phyloP scores from a whole-genome alignment of 2,888 invertebrate genomes.

The Drosophila nr. medialis region DNA sequence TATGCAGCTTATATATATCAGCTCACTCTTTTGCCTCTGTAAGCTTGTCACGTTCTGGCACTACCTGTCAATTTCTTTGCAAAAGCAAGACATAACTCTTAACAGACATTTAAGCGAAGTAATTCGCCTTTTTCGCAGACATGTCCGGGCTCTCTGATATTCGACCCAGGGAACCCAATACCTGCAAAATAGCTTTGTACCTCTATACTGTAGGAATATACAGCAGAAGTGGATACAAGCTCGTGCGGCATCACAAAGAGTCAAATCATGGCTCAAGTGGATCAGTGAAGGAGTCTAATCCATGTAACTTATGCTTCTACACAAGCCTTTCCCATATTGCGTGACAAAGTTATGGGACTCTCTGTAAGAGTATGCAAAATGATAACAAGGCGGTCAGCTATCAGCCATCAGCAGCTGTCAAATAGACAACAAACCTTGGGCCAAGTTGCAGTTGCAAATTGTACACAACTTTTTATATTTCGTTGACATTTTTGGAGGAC shows the following conservation, averaged over 20 bases:
- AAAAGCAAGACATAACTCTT: not conserved
- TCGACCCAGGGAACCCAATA: not conserved
- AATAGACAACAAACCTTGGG: constrained; percentile 2
- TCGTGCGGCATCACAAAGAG: not conserved
- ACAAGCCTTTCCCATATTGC: not conserved
- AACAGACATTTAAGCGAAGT: not conserved
- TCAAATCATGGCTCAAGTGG: not conserved
- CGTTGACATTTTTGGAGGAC: constrained; percentile 32
- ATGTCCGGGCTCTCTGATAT: not conserved
- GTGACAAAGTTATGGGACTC: not conserved
- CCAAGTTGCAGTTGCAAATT: not conserved
- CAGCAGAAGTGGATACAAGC: not conserved
- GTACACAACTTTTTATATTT: constrained; percentile 2
- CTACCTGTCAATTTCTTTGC: not conserved
- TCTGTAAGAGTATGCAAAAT: not conserved
- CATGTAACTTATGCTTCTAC: not conserved
- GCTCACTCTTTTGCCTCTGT: not conserved
- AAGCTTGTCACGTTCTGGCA: not conserved
- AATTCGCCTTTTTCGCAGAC: not conserved
- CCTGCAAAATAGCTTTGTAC: not conserved
- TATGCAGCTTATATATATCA: not conserved
- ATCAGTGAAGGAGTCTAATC: not conserved
- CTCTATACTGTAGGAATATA: not conserved
- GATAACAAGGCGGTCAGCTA: not conserved
- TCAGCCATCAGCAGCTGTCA: constrained; percentile 17